Conservation (phyloP, 2,113 vertebrate genomes). For the Apaloderma vittatum region DNA sequence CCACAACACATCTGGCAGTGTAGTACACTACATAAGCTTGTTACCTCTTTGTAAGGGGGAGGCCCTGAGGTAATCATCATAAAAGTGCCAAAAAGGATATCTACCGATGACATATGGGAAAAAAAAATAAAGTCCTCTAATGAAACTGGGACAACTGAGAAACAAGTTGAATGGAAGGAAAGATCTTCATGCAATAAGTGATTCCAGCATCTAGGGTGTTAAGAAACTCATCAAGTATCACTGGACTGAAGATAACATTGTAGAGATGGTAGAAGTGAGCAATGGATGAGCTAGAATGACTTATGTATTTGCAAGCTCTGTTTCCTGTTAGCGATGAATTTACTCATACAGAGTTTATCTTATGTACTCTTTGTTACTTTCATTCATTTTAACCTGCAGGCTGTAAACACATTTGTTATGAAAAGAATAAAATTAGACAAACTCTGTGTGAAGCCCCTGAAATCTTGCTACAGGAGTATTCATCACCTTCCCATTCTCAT, state of each 20-base stretch:
- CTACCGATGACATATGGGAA: neutral
- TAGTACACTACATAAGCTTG: neutral
- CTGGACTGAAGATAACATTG: neutral
- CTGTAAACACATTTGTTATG: constrained; percentile 58
- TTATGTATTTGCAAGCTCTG: neutral
- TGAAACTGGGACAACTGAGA: neutral
- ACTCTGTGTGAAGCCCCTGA: constrained; percentile 21
- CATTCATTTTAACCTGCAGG: constrained; percentile 37
- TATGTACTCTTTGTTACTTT: neutral
- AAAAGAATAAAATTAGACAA: constrained; percentile 20
- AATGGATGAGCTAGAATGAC: neutral
- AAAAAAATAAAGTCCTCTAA: neutral
- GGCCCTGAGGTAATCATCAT: neutral
- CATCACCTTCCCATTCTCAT: neutral
- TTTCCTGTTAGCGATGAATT: neutral
- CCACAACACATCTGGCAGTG: neutral
- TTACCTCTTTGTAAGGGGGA: neutral
- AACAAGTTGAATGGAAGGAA: neutral
- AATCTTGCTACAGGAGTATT: constrained; percentile 13
- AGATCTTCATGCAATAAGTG: neutral
- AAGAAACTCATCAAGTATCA: neutral
- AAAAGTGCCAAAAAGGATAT: neutral
- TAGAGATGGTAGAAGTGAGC: neutral
- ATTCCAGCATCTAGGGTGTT: neutral
- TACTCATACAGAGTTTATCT: constrained; percentile 29